These are phyloP conservation scores for Synanthedon vespiformis DNA, from an alignment of 2,888 invertebrate species.

Conservation along the genomic window DNA sequence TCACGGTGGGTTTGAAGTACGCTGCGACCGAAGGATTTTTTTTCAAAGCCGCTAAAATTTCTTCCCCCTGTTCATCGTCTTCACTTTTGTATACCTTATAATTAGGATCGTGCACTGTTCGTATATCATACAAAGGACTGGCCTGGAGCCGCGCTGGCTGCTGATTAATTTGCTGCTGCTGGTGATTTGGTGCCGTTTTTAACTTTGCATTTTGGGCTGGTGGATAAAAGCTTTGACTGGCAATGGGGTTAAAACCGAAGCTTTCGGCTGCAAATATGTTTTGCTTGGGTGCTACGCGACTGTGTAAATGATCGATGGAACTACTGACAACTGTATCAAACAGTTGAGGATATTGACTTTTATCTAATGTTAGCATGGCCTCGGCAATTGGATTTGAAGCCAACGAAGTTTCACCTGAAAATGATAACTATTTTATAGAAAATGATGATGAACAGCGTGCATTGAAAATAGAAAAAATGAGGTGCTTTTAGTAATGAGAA, in stretches of 20 bases:
- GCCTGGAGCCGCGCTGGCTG: conserved; percentile 34
- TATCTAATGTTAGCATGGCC: conserved; percentile 56
- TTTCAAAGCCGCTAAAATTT: conserved; percentile 54
- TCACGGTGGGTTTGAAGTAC: conserved; percentile 54
- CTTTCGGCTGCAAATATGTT: conserved; percentile 50
- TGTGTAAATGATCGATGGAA: conserved; percentile 57
- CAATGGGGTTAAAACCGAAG: conserved; percentile 63
- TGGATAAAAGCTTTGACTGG: conserved; percentile 51
- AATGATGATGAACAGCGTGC: neutral
- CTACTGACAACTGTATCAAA: conserved; percentile 63
- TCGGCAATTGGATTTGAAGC: conserved; percentile 56
- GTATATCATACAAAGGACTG: conserved; percentile 54
- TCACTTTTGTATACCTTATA: conserved; percentile 63
- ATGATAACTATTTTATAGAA: conserved; percentile 1
- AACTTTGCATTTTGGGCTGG: conserved; percentile 41
- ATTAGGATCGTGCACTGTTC: conserved; percentile 57
- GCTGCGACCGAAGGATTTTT: conserved; percentile 54
- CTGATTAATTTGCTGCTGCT: conserved; percentile 8
- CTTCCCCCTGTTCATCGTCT: conserved; percentile 47
- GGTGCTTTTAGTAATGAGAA: no score
- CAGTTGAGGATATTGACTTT: conserved; percentile 53
- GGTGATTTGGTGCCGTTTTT: conserved; percentile 30
- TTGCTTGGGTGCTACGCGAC: conserved; percentile 46
- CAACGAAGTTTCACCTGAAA: conserved; percentile 56
- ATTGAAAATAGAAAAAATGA: neutral